Base-by-base conservation (phyloP, 2,888 invertebrate genomes). In the Pristionchus exspectatus region DNA sequence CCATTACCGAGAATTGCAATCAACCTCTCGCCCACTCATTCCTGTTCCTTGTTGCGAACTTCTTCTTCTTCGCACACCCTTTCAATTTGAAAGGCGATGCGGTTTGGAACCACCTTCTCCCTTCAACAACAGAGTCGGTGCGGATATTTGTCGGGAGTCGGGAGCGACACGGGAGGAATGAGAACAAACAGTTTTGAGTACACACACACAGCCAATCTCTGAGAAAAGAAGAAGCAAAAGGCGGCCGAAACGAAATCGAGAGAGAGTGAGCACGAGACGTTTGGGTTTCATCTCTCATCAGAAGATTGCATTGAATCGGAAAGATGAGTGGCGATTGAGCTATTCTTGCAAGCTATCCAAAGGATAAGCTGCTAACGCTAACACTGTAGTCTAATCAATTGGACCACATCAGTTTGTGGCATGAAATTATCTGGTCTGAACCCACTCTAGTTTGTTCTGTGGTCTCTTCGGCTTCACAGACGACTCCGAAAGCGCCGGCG, bases 401-500 rank as follows among this genome's bases (percentile, higher is more conserved):
- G n/a, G 24, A 16, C 18, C 30, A 72, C 30, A 27, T 12, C 2
- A 74, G 74, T 74, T 5, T 50, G 24, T 21, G 30, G 16, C 4
- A 27, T 50, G 33, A 18, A 21, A 56, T 18, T 44, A 30, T n/a
- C 18, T 10, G 38, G 74, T n/a, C 21, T 12, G 66, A 24, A 69
- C 87, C 81, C 85, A 93, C 93, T 86, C 90, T 92, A 33, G 91
- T 87, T 30, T 91, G 84, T 81, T 90, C 92, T 30, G 90, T 91
- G 18, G 90, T 91, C 90, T 93, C 93, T 12, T 91, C 91, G 16
- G 94, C 94, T 90, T 94, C 94, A 89, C 94, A 94, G 59, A 94
- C 94, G 89, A 94, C 94, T 85, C 94, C 94, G 84, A 94, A 94
- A 0, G 94, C 94, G 59, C 94, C 94, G 7, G 93, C 92, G 38